phyloP scores from a whole-genome alignment of 2,888 invertebrate species.

The Drosophila meridionalis region DNA sequence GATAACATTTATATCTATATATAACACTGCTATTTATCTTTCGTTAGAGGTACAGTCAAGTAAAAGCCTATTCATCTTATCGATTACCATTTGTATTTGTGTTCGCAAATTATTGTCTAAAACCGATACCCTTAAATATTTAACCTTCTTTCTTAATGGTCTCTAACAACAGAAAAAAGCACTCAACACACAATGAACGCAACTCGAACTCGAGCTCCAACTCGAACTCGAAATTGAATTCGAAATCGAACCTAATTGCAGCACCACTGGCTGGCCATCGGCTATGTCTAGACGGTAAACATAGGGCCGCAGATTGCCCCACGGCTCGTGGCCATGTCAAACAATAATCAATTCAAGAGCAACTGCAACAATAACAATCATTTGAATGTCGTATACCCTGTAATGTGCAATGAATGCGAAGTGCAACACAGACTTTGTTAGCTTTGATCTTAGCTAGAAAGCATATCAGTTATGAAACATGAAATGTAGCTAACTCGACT shows the following conservation, averaged over 20 bases:
- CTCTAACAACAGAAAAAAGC: slow-evolving; percentile 20
- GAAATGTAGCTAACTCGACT: too few relatives aligned
- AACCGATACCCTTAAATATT: background rate
- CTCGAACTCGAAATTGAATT: slow-evolving; percentile 5
- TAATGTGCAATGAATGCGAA: background rate
- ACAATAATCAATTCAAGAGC: slow-evolving; percentile 64
- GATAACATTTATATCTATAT: background rate
- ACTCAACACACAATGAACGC: slow-evolving; percentile 40
- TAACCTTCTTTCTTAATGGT: slow-evolving; percentile 5
- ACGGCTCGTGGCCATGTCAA: slow-evolving; percentile 63
- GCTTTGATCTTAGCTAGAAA: too few relatives aligned
- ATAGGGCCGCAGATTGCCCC: slow-evolving; percentile 44
- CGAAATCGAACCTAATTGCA: slow-evolving; percentile 45
- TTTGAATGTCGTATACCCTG: slow-evolving; percentile 41
- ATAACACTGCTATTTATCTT: background rate
- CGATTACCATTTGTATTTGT: background rate
- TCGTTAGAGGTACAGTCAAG: background rate
- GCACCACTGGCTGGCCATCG: slow-evolving; percentile 29
- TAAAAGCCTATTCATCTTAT: background rate
- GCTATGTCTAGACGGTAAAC: slow-evolving; percentile 45
- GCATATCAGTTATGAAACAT: too few relatives aligned
- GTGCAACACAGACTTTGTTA: background rate
- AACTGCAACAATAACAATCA: slow-evolving; percentile 33
- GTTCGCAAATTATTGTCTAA: background rate
- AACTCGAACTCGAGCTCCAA: slow-evolving; percentile 17